phyloP scores from a whole-genome alignment of 2,888 invertebrate species.

The Lacanobia oleracea region DNA sequence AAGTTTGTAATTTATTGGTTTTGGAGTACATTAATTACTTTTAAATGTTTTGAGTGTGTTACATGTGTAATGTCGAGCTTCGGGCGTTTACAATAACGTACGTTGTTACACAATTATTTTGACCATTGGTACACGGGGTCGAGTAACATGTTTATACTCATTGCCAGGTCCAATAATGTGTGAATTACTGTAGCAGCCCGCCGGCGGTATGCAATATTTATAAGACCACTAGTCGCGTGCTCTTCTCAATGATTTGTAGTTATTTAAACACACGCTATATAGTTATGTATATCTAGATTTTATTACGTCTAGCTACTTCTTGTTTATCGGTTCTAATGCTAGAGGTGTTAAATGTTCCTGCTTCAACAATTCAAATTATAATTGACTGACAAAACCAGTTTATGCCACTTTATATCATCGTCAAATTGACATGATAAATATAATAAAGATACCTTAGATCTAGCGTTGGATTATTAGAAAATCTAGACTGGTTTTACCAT shows the following conservation, averaged over 20 bases:
- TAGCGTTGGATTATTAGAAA: too few relatives aligned
- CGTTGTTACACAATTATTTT: constrained; percentile 51
- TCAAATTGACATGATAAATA: not conserved
- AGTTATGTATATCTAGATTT: constrained; percentile 17
- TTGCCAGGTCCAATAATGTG: constrained; percentile 71
- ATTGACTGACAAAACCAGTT: not conserved
- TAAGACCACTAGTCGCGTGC: constrained; percentile 45
- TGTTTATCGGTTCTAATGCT: not conserved
- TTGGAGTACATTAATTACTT: constrained; percentile 40
- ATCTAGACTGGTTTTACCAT: not conserved
- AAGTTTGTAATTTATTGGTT: constrained; percentile 43
- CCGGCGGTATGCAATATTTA: constrained; percentile 57
- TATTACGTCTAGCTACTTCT: constrained; percentile 16
- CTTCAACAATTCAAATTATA: not conserved
- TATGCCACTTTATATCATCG: not conserved
- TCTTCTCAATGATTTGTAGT: constrained; percentile 40
- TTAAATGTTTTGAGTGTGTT: constrained; percentile 18
- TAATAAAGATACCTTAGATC: too few relatives aligned
- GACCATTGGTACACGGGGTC: constrained; percentile 46
- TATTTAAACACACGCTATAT: constrained; percentile 52
- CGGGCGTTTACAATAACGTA: constrained; percentile 30
- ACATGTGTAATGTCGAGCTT: constrained; percentile 27
- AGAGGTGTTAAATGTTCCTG: not conserved
- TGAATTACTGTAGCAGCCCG: constrained; percentile 67
- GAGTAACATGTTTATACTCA: constrained; percentile 65